Percentiles rank a stretch among this genome's conserved stretches.
Evolutionary conservation across 2,113 vertebrate species (phyloP).

Genomic region (Marmota flaviventris): DNA sequence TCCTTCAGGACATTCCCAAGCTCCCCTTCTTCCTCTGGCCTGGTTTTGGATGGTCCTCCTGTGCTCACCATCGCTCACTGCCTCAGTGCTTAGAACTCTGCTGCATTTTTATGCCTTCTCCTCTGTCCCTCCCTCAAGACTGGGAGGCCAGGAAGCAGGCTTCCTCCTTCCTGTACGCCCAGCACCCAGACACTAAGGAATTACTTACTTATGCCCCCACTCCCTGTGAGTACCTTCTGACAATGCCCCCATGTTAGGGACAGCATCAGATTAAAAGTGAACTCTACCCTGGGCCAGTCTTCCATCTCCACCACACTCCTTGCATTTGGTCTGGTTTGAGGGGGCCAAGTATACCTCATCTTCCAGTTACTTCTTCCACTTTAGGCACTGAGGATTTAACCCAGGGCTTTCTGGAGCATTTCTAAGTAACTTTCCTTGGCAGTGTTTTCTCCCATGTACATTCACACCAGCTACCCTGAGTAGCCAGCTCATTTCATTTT

Average conservation of each 20-base stretch:
- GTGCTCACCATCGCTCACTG: fast-evolving
- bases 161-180: background rate
- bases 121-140: background rate
- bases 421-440: background rate
- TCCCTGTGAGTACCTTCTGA: background rate
- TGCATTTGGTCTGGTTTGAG: background rate
- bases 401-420: background rate
- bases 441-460: background rate
- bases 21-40: background rate
- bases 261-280: background rate
- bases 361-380: background rate
- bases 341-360: background rate
- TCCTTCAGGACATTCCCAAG: background rate
- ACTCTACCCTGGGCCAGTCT: fast-evolving
- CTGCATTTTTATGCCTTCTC: too few relatives aligned
- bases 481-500: background rate
- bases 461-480: background rate
- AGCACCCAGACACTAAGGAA: background rate
- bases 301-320: too few relatives aligned
- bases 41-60: background rate
- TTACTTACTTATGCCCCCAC: background rate
- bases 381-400: background rate
- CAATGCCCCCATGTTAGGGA: background rate
- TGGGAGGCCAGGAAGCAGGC: background rate
- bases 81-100: background rate